Base-by-base conservation (phyloP, 2,113 vertebrate genomes). In the Rhynchomys soricoides region DNA sequence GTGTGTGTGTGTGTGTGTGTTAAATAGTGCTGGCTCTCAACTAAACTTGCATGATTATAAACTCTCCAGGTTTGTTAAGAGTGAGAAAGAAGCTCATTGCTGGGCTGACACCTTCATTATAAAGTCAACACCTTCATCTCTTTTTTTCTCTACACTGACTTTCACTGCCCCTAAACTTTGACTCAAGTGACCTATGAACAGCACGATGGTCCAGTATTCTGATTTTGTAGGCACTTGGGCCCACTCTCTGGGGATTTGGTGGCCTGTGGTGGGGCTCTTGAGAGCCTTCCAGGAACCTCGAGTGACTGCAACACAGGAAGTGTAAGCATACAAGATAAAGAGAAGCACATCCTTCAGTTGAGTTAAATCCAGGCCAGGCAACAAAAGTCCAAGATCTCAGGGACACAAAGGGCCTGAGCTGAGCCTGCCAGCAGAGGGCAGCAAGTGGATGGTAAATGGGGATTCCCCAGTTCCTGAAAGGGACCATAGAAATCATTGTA, bases 381-480 rank as follows among this genome's bases (percentile, higher is more conserved):
- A 70, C 6, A 3, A 7, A 21, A 29, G n/a, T 57, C 15, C 31
- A 26, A 40, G 31, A 74, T 94, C 64, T 37, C 6, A 0, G 85
- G 26, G 48, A 68, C 71, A 11, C 24, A 89, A 71, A 86, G 29
- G 96, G 40, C 62, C 52, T 94, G 97, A 93, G 94, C 91, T 75
- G 43, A 10, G 77, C 34, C 75, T 70, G 62, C 98, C 98, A 98
- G 98, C 96, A 98, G 98, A 98, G 98, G 98, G 98, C 98, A 98
- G 98, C 97, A 98, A 88, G 97, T 88, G 97, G 59, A 95, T 90
- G 97, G 73, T 3, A 1, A 97, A 98, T 66, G 95, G 64, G 26
- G 71, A 43, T 59, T 52, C 16, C 0, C 2, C 55, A 3, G 40
- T 31, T 92, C 45, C 7, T 31, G 3, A 0, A 73, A 79, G 81